Evolutionary conservation across 1,140 invertebrate genomes (phyloP).

Genomic region (Varroa destructor): DNA sequence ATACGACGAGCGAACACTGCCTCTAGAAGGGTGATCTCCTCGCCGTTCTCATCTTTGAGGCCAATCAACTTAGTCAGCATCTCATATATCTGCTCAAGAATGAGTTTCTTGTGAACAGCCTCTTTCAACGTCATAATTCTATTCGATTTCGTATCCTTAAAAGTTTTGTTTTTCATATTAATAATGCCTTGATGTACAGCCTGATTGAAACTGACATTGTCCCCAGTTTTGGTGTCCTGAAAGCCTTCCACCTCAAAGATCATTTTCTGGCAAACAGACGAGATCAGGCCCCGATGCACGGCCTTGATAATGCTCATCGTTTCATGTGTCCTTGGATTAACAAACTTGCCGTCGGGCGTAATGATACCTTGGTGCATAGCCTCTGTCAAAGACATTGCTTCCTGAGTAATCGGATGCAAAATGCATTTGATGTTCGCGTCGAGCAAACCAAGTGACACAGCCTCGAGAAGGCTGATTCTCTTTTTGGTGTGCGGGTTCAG

Average conservation of each 20-base stretch:
- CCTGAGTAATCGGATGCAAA: constrained; percentile 55
- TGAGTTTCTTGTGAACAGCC: constrained; percentile 41
- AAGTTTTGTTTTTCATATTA: constrained; percentile 56
- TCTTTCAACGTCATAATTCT: constrained; percentile 56
- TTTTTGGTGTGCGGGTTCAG: constrained; percentile 59
- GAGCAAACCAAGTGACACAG: constrained; percentile 65
- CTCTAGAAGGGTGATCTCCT: constrained; percentile 65
- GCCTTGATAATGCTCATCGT: constrained; percentile 59
- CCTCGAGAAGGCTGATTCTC: constrained; percentile 63
- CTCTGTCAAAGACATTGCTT: constrained; percentile 66
- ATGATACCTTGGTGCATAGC: constrained; percentile 65
- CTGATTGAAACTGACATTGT: constrained; percentile 70
- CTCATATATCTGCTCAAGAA: constrained; percentile 61
- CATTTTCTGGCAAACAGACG: constrained; percentile 68
- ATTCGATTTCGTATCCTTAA: constrained; percentile 58
- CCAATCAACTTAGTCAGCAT: constrained; percentile 68
- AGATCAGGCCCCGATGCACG: constrained; percentile 69
- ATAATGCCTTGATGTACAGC: constrained; percentile 65
- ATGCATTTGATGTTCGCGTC: constrained; percentile 73
- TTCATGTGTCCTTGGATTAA: constrained; percentile 56
- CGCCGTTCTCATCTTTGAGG: constrained; percentile 52
- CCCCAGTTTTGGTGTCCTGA: constrained; percentile 62
- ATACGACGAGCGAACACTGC: constrained; percentile 66
- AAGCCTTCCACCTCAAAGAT: constrained; percentile 84
- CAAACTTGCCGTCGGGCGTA: constrained; percentile 55